These are phyloP conservation scores for Goniozus legneri DNA, from an alignment of 1,140 invertebrate species.

Conservation along the genomic window DNA sequence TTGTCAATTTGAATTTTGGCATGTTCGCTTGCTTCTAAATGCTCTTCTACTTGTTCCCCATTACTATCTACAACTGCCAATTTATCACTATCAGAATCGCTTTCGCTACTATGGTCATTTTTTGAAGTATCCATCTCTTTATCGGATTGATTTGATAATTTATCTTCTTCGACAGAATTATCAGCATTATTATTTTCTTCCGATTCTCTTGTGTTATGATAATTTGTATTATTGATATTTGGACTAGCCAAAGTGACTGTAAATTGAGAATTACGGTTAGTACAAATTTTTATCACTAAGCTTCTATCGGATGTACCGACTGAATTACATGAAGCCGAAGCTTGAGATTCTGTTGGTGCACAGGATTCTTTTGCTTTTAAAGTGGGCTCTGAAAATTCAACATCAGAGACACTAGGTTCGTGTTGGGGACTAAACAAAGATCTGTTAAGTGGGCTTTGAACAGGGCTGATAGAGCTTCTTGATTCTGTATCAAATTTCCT, in stretches of 20 bases:
- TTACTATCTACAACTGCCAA: slow-evolving; percentile 32
- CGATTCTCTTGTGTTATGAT: slow-evolving; percentile 28
- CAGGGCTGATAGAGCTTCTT: slow-evolving; percentile 20
- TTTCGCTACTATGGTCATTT: slow-evolving; percentile 30
- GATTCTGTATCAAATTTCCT: slow-evolving; percentile 10
- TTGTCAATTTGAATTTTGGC: not conserved
- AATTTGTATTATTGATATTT: slow-evolving; percentile 15
- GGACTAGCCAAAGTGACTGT: slow-evolving; percentile 30
- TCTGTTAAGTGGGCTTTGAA: slow-evolving; percentile 14
- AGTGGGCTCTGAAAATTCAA: not conserved
- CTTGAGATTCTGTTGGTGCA: slow-evolving; percentile 24
- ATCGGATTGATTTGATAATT: slow-evolving; percentile 22
- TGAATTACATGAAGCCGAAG: slow-evolving; percentile 31
- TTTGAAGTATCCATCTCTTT: slow-evolving; percentile 7
- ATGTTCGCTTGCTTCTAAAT: slow-evolving; percentile 13
- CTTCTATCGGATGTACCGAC: slow-evolving; percentile 41
- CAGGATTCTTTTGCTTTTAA: slow-evolving; percentile 6
- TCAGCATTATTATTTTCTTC: slow-evolving; percentile 47
- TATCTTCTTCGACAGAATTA: slow-evolving; percentile 28
- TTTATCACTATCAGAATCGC: slow-evolving; percentile 39
- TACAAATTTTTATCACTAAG: slow-evolving; percentile 50
- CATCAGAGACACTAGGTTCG: slow-evolving; percentile 16
- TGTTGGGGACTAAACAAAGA: slow-evolving; percentile 33
- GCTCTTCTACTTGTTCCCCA: slow-evolving; percentile 18
- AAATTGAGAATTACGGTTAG: slow-evolving; percentile 48